Base-by-base conservation (phyloP, 2,888 invertebrate species). In the Exocentrus adspersus region DNA sequence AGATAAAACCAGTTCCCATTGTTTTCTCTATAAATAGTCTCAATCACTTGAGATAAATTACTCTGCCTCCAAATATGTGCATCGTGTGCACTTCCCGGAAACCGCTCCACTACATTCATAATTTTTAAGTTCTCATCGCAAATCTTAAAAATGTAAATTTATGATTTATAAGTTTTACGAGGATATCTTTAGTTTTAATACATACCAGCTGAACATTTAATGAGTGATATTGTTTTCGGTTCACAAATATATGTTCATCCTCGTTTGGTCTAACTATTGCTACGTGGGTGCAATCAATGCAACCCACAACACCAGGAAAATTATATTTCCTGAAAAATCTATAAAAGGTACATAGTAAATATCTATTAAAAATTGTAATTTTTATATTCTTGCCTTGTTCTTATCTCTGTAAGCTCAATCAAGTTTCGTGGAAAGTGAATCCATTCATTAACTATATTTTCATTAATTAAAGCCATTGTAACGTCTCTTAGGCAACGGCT, bases 381-480 rank as follows among this genome's bases (percentile, higher is more conserved):
- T 10, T 48, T 28, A 17, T 4, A 6, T 24, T 28, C 20, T 21
- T 19, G 58, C 58, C 53, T 57, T 5, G 17, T n/a, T 54, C 58
- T 28, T 17, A 58, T 14, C 7, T 45, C 9, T 41, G 61, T 42
- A 24, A 68, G 16, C 46, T 65, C 54, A 17, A 28, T 37, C 1
- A 66, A 32, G 51, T 60, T 68, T 53, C 45, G 12, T 12, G 68
- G 64, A 57, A 70, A 70, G 14, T 43, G 48, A 19, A 68, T 64
- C 67, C 64, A 70, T 28, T 30, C 6, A 50, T 66, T 64, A 20
- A 64, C 56, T 32, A 68, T 60, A 42, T 51, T 43, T 12, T 58
- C 57, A 19, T 59, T 16, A 10, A 53, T 64, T 45, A 70, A 54
- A 1, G 60, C 66, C 30, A 14, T n/a, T 7, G 42, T 42, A 9